These are phyloP conservation scores for Cisticola juncidis DNA, from an alignment of 2,113 vertebrate genomes.

Conservation along the genomic window DNA sequence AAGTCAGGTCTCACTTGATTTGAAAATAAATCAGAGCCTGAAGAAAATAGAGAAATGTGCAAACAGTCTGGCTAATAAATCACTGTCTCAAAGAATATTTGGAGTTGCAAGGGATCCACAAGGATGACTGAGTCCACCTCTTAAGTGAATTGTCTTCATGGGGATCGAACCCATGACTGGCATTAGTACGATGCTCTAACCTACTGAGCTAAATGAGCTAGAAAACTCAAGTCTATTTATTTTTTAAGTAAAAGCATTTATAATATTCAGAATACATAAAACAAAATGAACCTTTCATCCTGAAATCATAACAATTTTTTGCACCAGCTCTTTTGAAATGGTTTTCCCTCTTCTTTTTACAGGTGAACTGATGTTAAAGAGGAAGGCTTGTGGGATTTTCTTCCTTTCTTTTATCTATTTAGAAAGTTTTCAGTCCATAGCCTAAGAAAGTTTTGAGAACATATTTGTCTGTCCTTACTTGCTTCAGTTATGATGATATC, in stretches of 20 bases:
- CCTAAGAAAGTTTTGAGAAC: background rate
- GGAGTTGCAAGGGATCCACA: background rate
- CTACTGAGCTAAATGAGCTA: background rate
- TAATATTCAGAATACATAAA: background rate
- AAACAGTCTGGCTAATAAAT: background rate
- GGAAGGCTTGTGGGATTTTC: background rate
- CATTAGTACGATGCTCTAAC: background rate
- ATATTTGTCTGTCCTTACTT: background rate
- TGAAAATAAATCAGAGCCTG: background rate
- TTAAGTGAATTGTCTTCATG: background rate
- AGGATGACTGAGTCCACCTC: background rate
- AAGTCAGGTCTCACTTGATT: background rate
- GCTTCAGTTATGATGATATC: background rate
- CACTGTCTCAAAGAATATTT: background rate
- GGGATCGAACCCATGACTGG: fast-evolving
- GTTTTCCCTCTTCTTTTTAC: background rate
- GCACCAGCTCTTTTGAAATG: background rate
- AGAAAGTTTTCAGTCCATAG: background rate
- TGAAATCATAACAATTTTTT: background rate
- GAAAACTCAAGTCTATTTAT: background rate
- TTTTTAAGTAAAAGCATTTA: background rate
- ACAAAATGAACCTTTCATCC: background rate
- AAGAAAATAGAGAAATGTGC: background rate
- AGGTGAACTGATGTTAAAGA: background rate
- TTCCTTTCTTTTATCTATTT: background rate